Evolutionary conservation across 2,888 invertebrate species (phyloP).

Genomic region (Dasypogon diadema): DNA sequence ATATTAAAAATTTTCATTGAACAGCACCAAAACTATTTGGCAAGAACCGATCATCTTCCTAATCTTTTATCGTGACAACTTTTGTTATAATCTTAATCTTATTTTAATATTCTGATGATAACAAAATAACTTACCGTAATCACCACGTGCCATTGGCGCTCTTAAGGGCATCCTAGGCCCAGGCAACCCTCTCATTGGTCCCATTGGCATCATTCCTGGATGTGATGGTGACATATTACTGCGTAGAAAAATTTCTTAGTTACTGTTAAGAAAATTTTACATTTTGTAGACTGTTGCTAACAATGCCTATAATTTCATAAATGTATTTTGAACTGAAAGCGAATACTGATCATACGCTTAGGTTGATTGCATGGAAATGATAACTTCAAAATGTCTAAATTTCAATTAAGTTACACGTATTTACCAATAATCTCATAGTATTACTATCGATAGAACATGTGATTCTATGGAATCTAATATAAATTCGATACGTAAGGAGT

Average conservation of each 20-base stretch:
- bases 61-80: conserved; percentile 21
- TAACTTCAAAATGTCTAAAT: too few relatives aligned
- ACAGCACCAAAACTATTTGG: conserved; percentile 42
- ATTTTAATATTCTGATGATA: conserved; percentile 14
- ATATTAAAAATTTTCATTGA: conserved; percentile 46
- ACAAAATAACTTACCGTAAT: conserved; percentile 83
- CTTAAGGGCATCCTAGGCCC: conserved; percentile 68
- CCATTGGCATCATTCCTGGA: conserved; percentile 79
- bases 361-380: too few relatives aligned
- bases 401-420: too few relatives aligned
- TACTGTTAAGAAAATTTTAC: neutral
- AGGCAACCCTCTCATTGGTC: conserved; percentile 75
- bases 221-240: conserved; percentile 76
- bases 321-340: too few relatives aligned
- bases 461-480: too few relatives aligned
- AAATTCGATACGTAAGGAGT: too few relatives aligned
- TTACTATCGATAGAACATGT: too few relatives aligned
- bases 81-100: conserved; percentile 21
- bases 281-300: too few relatives aligned
- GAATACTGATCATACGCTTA: too few relatives aligned
- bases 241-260: conserved; percentile 27
- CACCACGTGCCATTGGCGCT: conserved; percentile 82
- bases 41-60: conserved; percentile 36
- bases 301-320: too few relatives aligned
- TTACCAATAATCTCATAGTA: too few relatives aligned